A percentile compares a stretch with the other conserved stretches of the same genome.
These are phyloP conservation scores for Merluccius polli DNA, from an alignment of 2,797 vertebrate genomes.

Conservation along the genomic window DNA sequence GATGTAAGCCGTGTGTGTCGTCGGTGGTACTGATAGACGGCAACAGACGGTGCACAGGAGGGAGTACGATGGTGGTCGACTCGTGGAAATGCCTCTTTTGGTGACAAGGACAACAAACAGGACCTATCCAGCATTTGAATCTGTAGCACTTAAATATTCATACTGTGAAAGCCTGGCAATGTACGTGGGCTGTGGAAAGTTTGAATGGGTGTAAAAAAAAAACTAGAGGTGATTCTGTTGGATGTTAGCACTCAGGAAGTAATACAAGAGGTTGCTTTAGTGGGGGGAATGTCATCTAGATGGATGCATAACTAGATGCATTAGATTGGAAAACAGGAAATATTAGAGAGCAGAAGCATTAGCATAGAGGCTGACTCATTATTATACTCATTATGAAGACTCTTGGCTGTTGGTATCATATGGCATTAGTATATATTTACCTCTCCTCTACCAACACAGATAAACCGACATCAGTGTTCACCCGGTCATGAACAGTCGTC, in stretches of 20 bases:
- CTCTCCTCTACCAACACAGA: slow-evolving; percentile 28
- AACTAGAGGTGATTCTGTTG: slow-evolving; percentile 24
- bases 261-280: slow-evolving; percentile 28
- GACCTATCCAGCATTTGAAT: slow-evolving; percentile 79
- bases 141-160: slow-evolving; percentile 82
- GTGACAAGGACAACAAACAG: slow-evolving; percentile 53
- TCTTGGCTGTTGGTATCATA: slow-evolving; percentile 52
- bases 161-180: slow-evolving; percentile 76
- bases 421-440: slow-evolving; percentile 33
- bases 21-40: neutral
- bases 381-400: slow-evolving; percentile 44
- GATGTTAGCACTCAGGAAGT: slow-evolving; percentile 60
- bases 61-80: slow-evolving; percentile 37
- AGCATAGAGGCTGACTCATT: slow-evolving; percentile 47
- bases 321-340: slow-evolving; percentile 20
- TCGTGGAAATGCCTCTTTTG: slow-evolving; percentile 47
- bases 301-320: slow-evolving; percentile 26
- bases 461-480: slow-evolving; percentile 25
- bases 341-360: slow-evolving; percentile 38
- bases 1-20: neutral
- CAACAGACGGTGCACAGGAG: neutral
- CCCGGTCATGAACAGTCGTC: slow-evolving; percentile 48
- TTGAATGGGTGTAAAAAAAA: slow-evolving; percentile 33
- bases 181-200: slow-evolving; percentile 37
- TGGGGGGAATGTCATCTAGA: slow-evolving; percentile 23